These are phyloP conservation scores for Monochamus alternatus DNA, from an alignment of 2,888 invertebrate species.

Conservation along the genomic window DNA sequence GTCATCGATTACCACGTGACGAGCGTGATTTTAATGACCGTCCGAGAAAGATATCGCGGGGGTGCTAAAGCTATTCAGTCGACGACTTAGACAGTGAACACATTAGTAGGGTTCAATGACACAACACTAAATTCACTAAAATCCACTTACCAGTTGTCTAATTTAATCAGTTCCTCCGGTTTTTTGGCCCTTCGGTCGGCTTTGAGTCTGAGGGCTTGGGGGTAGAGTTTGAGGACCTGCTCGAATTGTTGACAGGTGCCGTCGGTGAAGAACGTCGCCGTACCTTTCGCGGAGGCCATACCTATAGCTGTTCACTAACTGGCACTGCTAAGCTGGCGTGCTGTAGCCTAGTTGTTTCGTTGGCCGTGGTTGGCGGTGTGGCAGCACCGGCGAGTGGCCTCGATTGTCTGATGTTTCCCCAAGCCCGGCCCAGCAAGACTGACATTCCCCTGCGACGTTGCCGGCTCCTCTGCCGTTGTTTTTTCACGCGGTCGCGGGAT, in stretches of 20 bases:
- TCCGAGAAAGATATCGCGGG: conserved; percentile 73
- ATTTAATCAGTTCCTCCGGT: conserved; percentile 94
- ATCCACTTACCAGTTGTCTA: conserved; percentile 93
- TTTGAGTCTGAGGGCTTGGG: conserved; percentile 91
- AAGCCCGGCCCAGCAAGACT: conserved; percentile 68
- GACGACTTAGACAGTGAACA: conserved; percentile 59
- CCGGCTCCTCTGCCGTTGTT: conserved; percentile 41
- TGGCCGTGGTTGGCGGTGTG: conserved; percentile 55
- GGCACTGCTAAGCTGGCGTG: conserved; percentile 60
- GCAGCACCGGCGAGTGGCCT: conserved; percentile 63
- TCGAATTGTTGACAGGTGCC: conserved; percentile 91
- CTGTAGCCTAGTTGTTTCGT: conserved; percentile 53
- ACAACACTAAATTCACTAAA: conserved; percentile 55
- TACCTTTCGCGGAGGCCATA: conserved; percentile 75
- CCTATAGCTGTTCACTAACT: conserved; percentile 61
- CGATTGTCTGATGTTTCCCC: conserved; percentile 67
- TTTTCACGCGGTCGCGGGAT: conserved; percentile 38
- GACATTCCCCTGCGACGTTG: conserved; percentile 65
- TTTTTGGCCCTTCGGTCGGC: conserved; percentile 93
- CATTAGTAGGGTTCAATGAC: conserved; percentile 66
- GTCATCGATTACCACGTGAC: conserved; percentile 84
- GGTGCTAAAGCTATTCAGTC: conserved; percentile 70
- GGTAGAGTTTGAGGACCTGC: conserved; percentile 91
- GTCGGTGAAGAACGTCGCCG: conserved; percentile 94
- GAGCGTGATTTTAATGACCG: conserved; percentile 80